Conservation (phyloP, 2,113 vertebrate species). For the Uropsilus gracilis region DNA sequence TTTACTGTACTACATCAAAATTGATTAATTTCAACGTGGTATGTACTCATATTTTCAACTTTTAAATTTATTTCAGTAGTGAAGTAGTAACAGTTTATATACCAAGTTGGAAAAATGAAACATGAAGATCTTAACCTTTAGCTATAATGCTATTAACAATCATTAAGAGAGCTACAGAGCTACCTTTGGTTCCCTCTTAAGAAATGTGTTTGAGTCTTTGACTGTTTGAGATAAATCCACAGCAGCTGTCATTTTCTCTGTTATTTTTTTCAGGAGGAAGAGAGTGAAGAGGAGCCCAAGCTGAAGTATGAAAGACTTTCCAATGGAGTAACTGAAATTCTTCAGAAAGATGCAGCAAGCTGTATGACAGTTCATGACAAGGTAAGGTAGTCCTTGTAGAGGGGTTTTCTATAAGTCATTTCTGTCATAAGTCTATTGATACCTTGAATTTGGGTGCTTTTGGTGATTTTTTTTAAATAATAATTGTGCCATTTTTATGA, state of each 20-base stretch:
- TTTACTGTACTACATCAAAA: neutral
- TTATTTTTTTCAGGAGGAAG: slow-evolving; percentile 92
- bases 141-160: neutral
- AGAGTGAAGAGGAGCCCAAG: slow-evolving; percentile 98
- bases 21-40: neutral
- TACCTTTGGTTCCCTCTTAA: neutral
- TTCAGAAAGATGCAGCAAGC: slow-evolving; percentile 97
- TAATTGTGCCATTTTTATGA: neutral
- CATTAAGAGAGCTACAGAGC: neutral
- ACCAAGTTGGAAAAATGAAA: slow-evolving; percentile 26
- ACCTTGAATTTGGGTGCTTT: neutral
- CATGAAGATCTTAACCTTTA: neutral
- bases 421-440: neutral
- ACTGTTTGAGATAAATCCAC: slow-evolving; percentile 24
- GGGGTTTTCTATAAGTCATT: neutral
- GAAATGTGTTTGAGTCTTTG: neutral
- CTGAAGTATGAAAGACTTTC: slow-evolving; percentile 97
- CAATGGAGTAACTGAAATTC: slow-evolving; percentile 97
- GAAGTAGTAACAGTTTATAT: neutral
- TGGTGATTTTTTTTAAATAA: neutral
- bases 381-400: slow-evolving; percentile 83
- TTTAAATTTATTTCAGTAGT: neutral
- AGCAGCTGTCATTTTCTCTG: neutral
- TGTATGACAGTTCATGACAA: slow-evolving; percentile 99
- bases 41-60: neutral